Conservation (phyloP, 2,113 vertebrate species). For the Grantiella picta region DNA sequence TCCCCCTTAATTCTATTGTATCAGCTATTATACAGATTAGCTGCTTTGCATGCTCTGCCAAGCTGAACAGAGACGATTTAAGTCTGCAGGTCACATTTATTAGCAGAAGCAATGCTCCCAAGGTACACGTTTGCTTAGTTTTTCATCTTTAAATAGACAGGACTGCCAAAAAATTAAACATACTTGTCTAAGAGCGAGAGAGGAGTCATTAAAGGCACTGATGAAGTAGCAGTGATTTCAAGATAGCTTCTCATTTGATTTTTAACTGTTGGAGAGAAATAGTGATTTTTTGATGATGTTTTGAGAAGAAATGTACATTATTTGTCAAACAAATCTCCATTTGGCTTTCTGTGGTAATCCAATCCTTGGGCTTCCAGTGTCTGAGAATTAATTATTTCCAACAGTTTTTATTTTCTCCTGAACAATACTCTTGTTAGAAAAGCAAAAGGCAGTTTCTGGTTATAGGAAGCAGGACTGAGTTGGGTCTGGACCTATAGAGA, state of each 20-base stretch:
- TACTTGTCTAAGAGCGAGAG: background rate
- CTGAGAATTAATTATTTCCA: background rate
- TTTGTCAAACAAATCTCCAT: background rate
- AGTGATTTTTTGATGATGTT: background rate
- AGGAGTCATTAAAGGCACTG: background rate
- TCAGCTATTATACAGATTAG: background rate
- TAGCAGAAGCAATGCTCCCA: background rate
- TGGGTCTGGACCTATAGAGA: background rate
- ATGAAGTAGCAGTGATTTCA: background rate
- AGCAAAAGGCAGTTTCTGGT: background rate
- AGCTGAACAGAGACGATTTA: background rate
- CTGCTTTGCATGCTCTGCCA: background rate
- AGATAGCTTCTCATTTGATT: background rate
- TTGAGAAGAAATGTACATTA: background rate
- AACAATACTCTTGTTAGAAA: background rate
- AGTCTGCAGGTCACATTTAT: background rate
- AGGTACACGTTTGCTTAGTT: background rate
- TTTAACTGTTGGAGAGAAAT: background rate
- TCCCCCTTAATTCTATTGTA: background rate
- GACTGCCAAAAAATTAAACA: background rate
- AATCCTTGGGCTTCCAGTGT: background rate
- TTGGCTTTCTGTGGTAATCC: background rate
- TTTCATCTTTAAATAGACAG: slow-evolving; percentile 20
- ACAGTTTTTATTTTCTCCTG: background rate
- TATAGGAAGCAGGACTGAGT: background rate